Base-by-base conservation (phyloP, 2,113 vertebrate species). In the Acanthisitta chloris region DNA sequence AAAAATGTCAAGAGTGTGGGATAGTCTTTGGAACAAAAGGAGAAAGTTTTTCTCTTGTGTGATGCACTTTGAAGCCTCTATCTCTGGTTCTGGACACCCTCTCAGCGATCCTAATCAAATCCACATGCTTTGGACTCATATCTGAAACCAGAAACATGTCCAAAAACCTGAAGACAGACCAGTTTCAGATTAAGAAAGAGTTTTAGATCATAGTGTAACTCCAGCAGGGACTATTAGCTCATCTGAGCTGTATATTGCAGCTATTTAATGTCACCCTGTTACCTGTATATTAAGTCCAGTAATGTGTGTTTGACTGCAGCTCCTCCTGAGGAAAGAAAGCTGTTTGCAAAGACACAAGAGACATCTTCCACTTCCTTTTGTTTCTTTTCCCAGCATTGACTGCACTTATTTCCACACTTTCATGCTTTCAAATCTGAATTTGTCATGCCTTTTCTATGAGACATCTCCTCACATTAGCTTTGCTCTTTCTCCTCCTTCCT, bases 201-300 rank as follows among this genome's bases (percentile, higher is more conserved):
- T 61, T 94, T 95, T 61, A 82, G 71, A 82, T 82, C 58, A 77
- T 29, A 45, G 58, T 82, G 78, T 94, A 90, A 94, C 79, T 87
- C 81, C 92, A 77, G 71, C 49, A 88, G 79, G 61, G 92, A 77
- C 91, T 88, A 83, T 94, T 95, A 82, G 57, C 54, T 96, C 92
- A 73, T 90, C 71, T 93, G 94, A 86, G 79, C 64, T 90, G 58
- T 51, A 28, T 34, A 80, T 72, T 89, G 66, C 52, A 91, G 52
- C 45, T 81, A 38, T 72, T 88, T 55, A 67, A 85, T 58, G 49
- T 69, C 80, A 80, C 58, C 24, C 58, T 29, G 42, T 96, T 80
- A 91, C 55, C 74, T 90, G 33, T 36, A 15, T n/a, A 54, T 82
- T 93, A 52, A 94, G 28, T 20, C 42, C 45, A 62, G 25, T 61